phyloP scores from a whole-genome alignment of 2,113 vertebrate genomes.

The Rhadina sibilatrix region DNA sequence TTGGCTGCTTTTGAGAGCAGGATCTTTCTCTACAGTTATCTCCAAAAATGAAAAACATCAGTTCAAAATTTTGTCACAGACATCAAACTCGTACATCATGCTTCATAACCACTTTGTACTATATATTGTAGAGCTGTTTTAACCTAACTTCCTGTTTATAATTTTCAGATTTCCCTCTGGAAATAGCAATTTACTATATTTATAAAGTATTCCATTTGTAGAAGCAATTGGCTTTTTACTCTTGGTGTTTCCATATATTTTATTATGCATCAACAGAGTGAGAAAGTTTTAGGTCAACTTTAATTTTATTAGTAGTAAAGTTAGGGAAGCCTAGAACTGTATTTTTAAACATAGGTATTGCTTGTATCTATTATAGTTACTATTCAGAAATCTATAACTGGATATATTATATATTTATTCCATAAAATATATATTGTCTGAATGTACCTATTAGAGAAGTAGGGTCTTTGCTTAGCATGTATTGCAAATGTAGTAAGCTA shows the following conservation, averaged over 20 bases:
- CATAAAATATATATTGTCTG: slow-evolving; percentile 73
- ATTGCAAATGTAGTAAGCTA: slow-evolving; percentile 66
- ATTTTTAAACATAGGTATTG: slow-evolving; percentile 73
- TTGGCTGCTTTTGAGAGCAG: neutral
- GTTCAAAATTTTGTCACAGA: slow-evolving; percentile 49
- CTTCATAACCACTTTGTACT: slow-evolving; percentile 39
- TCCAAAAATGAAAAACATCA: slow-evolving; percentile 55
- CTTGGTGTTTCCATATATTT: slow-evolving; percentile 71
- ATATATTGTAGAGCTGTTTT: slow-evolving; percentile 58
- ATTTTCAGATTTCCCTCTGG: slow-evolving; percentile 49
- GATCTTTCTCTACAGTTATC: slow-evolving; percentile 29
- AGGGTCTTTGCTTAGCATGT: slow-evolving; percentile 70
- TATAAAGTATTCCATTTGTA: slow-evolving; percentile 67
- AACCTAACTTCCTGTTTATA: slow-evolving; percentile 65
- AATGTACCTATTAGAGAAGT: slow-evolving; percentile 70
- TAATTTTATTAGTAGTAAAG: slow-evolving; percentile 69
- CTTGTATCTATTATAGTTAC: slow-evolving; percentile 69
- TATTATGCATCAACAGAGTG: slow-evolving; percentile 63
- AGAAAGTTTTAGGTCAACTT: slow-evolving; percentile 63
- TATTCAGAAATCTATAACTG: slow-evolving; percentile 73
- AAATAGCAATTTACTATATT: slow-evolving; percentile 67
- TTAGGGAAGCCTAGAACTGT: slow-evolving; percentile 66
- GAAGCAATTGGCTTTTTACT: slow-evolving; percentile 71
- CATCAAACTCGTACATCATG: neutral
- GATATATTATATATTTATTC: slow-evolving; percentile 78